Conservation (phyloP, 2,113 vertebrate species). For the Aegithalos caudatus region DNA sequence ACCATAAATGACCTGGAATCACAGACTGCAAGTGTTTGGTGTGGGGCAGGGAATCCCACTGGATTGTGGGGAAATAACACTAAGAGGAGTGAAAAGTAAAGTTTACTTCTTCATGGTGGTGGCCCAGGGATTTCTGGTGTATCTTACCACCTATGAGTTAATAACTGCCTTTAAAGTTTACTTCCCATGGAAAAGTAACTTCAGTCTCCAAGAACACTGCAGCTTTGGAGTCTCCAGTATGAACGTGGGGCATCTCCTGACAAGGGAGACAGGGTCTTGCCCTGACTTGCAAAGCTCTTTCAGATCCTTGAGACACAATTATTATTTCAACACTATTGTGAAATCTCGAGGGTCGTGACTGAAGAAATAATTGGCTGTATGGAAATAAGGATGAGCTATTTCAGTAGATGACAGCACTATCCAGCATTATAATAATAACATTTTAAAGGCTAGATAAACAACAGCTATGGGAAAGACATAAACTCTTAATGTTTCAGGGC, state of each 20-base stretch:
- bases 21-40: background rate
- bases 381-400: background rate
- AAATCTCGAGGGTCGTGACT: background rate
- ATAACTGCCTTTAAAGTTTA: background rate
- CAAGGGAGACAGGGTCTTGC: background rate
- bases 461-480: background rate
- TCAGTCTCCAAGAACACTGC: background rate
- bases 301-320: background rate
- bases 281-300: background rate
- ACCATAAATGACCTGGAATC: background rate
- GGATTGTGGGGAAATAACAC: background rate
- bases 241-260: background rate
- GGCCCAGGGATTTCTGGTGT: background rate
- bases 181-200: background rate
- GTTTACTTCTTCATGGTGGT: background rate
- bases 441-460: slow-evolving; percentile 36
- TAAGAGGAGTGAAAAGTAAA: background rate
- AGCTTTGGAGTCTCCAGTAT: background rate
- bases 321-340: background rate
- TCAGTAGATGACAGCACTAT: background rate
- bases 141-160: background rate
- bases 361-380: background rate
- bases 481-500: background rate
- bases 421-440: background rate
- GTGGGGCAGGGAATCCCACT: background rate